phyloP scores from a whole-genome alignment of 2,797 vertebrate genomes.

The Chrosomus eos region DNA sequence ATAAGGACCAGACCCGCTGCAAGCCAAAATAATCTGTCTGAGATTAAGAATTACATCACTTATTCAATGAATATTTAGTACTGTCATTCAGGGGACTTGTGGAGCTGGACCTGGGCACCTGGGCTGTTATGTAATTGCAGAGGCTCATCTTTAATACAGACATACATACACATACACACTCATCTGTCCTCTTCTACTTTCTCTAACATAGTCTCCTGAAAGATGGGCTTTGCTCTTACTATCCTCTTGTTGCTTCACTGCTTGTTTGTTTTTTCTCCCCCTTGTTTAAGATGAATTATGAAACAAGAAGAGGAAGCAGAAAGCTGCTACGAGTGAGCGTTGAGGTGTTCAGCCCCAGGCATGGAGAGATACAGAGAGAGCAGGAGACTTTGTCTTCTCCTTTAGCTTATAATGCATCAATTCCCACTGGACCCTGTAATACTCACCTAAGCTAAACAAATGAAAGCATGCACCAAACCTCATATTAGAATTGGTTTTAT shows the following conservation, averaged over 20 bases:
- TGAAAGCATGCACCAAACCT: slow-evolving; percentile 57
- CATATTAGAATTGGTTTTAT: slow-evolving; percentile 66
- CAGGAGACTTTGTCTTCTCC: slow-evolving; percentile 50
- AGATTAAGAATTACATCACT: slow-evolving; percentile 24
- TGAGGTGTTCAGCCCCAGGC: slow-evolving; percentile 68
- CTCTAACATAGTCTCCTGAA: slow-evolving; percentile 56
- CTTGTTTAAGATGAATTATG: slow-evolving; percentile 81
- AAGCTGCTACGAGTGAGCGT: slow-evolving; percentile 59
- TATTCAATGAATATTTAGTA: background rate
- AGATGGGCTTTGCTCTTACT: slow-evolving; percentile 61
- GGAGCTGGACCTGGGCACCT: slow-evolving; percentile 1
- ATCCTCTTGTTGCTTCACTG: slow-evolving; percentile 56
- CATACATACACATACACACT: slow-evolving; percentile 8
- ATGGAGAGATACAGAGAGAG: slow-evolving; percentile 64
- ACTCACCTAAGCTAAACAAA: slow-evolving; percentile 65
- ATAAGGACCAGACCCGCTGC: background rate
- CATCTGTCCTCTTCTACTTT: slow-evolving; percentile 7
- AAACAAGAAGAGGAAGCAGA: slow-evolving; percentile 67
- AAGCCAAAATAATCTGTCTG: background rate
- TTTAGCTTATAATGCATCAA: slow-evolving; percentile 63
- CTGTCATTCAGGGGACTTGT: background rate
- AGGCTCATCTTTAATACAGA: slow-evolving; percentile 36
- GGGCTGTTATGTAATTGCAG: slow-evolving; percentile 18
- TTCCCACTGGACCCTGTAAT: slow-evolving; percentile 67
- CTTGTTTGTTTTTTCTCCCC: slow-evolving; percentile 67